Evolutionary conservation across 2,113 vertebrate species (phyloP).

Genomic region (Vombatus ursinus): DNA sequence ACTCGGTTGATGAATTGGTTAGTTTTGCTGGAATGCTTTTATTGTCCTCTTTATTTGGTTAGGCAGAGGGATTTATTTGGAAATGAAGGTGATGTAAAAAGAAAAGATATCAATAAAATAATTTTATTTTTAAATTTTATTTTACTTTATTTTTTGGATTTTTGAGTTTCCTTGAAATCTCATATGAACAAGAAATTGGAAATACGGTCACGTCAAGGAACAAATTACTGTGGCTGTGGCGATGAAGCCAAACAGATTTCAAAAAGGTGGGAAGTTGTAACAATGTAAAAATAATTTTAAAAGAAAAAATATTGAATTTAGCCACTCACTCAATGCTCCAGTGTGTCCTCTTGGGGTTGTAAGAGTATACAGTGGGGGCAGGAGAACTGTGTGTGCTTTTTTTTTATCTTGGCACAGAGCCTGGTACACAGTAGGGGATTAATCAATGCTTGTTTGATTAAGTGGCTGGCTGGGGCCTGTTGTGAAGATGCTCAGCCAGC

Average conservation of each 20-base stretch:
- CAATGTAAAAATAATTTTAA: constrained; percentile 94
- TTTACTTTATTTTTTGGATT: constrained; percentile 84
- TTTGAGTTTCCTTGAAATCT: constrained; percentile 99
- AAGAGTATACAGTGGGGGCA: not conserved
- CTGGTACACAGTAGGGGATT: not conserved
- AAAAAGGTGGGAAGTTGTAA: constrained; percentile 97
- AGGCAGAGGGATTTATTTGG: not conserved
- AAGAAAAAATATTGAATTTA: not conserved
- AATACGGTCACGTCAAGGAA: constrained; percentile 99
- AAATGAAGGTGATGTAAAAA: not conserved
- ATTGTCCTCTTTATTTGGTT: not conserved
- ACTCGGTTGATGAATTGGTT: not conserved
- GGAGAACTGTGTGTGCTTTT: not conserved
- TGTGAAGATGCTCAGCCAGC: constrained; percentile 72
- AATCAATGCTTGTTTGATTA: not conserved
- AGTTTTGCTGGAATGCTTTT: not conserved
- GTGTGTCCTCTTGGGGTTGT: not conserved
- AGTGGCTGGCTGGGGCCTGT: constrained; percentile 51
- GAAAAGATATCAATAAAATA: not conserved
- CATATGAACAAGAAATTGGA: constrained; percentile 99
- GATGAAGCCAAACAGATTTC: constrained; percentile 98
- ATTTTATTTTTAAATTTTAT: not conserved
- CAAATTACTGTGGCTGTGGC: constrained; percentile 98
- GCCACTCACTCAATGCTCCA: not conserved
- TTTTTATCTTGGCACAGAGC: not conserved